A percentile compares a stretch with the other conserved stretches of the same genome.
These are phyloP conservation scores for Drymodes brunneopygia DNA, from an alignment of 2,113 vertebrate species.

Conservation along the genomic window DNA sequence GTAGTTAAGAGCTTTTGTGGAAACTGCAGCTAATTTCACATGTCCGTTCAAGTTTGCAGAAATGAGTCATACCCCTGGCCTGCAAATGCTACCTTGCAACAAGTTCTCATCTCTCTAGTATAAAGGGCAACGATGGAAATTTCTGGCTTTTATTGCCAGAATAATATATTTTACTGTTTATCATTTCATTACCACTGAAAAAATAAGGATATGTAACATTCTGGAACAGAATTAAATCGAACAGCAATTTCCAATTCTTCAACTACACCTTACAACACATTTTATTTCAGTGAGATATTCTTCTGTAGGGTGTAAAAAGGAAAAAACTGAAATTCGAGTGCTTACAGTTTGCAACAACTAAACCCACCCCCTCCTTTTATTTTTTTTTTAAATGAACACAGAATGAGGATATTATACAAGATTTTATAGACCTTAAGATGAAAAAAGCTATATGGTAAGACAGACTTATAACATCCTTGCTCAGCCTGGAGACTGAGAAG, in stretches of 20 bases:
- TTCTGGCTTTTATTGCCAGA: background rate
- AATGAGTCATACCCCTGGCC: background rate
- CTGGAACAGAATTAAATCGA: background rate
- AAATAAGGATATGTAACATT: background rate
- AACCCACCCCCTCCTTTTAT: background rate
- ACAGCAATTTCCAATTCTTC: background rate
- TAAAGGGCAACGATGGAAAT: background rate
- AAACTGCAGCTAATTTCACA: background rate
- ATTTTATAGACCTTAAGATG: background rate
- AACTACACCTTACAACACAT: background rate
- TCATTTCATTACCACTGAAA: background rate
- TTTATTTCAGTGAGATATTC: background rate
- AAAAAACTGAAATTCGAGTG: background rate
- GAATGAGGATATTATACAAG: background rate
- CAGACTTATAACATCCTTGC: background rate
- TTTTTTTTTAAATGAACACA: background rate
- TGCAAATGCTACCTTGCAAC: background rate
- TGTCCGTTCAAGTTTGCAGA: background rate
- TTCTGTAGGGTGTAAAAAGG: background rate
- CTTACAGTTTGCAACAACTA: background rate
- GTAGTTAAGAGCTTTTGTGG: background rate
- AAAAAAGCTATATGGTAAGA: background rate
- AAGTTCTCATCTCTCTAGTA: background rate
- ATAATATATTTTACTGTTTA: background rate
- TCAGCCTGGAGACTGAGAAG: background rate